Evolutionary conservation across 2,113 vertebrate species (phyloP).

Genomic region (Origma solitaria): DNA sequence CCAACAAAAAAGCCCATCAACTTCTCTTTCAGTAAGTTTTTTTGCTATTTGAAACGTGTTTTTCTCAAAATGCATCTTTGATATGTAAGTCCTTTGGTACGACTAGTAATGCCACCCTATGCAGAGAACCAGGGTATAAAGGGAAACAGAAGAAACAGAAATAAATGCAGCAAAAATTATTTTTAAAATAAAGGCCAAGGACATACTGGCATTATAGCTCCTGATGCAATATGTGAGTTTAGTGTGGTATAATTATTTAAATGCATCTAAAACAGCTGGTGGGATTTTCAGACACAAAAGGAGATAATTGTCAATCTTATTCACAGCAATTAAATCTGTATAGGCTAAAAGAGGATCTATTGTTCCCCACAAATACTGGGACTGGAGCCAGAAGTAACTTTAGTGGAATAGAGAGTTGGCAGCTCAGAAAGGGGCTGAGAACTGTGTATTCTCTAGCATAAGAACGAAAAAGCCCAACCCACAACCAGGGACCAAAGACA

Average conservation of each 20-base stretch:
- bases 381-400: conserved; percentile 34
- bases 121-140: background rate
- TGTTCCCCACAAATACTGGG: conserved; percentile 49
- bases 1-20: background rate
- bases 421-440: background rate
- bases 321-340: conserved; percentile 55
- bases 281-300: conserved; percentile 49
- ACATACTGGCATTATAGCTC: background rate
- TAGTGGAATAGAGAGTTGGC: background rate
- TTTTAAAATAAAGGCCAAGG: background rate
- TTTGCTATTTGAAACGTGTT: background rate
- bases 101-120: background rate
- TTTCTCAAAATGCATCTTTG: background rate
- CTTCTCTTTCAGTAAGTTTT: background rate
- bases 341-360: conserved; percentile 64
- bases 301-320: conserved; percentile 64
- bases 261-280: conserved; percentile 42
- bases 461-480: background rate
- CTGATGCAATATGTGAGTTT: background rate
- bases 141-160: background rate
- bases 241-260: background rate
- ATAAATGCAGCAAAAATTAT: background rate
- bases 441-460: background rate
- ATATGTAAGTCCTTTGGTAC: background rate
- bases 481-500: background rate